These are phyloP conservation scores for Papilio gigon DNA, from an alignment of 2,888 invertebrate genomes.

Conservation along the genomic window DNA sequence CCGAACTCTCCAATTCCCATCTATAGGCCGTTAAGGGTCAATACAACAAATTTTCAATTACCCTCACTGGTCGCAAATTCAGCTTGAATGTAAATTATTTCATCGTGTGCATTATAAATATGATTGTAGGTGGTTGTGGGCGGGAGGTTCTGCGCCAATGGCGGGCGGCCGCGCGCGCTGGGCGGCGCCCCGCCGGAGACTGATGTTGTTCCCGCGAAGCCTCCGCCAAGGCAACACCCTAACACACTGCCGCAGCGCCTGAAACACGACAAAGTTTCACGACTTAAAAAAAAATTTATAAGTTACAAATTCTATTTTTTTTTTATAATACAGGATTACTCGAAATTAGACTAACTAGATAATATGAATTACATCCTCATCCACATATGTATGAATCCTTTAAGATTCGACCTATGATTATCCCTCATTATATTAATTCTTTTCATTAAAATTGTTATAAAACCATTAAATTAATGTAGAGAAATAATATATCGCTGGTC, in stretches of 20 bases:
- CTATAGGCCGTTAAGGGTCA: conserved; percentile 71
- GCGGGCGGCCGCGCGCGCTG: conserved; percentile 58
- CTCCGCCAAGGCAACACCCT: conserved; percentile 66
- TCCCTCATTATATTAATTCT: no score
- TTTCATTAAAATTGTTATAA: no score
- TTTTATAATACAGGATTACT: not conserved
- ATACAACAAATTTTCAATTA: conserved; percentile 83
- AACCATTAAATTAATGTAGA: no score
- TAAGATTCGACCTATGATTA: no score
- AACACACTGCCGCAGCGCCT: conserved; percentile 39
- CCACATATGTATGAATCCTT: not conserved
- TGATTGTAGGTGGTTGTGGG: conserved; percentile 79
- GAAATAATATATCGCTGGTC: not conserved
- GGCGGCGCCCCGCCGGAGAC: conserved; percentile 74
- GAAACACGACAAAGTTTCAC: conserved; percentile 29
- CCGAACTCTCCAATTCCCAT: conserved; percentile 46
- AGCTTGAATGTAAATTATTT: conserved; percentile 82
- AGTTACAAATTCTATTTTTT: no score
- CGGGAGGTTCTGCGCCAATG: conserved; percentile 70
- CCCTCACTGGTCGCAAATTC: conserved; percentile 80
- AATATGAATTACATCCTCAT: not conserved
- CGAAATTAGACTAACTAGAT: not conserved
- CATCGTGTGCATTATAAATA: conserved; percentile 81
- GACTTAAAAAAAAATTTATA: not conserved
- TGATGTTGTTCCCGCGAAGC: conserved; percentile 79